Evolutionary conservation across 2,888 invertebrate genomes (phyloP).

Genomic region (Trichogramma dendrolimi): DNA sequence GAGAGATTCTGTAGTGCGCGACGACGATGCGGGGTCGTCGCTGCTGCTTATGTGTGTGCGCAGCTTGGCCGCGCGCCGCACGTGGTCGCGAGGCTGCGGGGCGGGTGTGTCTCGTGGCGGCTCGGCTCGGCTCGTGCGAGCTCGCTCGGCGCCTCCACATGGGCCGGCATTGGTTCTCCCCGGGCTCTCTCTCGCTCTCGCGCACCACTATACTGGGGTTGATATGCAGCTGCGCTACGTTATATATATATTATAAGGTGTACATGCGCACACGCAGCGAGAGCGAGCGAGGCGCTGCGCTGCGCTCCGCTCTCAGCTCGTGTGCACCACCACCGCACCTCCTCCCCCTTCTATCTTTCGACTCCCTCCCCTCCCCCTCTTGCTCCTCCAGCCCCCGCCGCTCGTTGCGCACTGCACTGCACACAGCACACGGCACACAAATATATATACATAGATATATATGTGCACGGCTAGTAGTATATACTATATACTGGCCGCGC

Average conservation of each 20-base stretch:
- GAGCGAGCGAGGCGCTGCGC: no score
- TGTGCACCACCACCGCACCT: constrained; percentile 46
- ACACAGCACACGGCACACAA: not conserved
- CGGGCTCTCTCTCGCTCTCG: constrained; percentile 38
- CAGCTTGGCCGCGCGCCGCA: constrained; percentile 1
- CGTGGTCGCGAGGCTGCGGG: constrained; percentile 27
- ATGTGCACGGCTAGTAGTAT: no score
- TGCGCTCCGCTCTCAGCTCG: constrained; percentile 39
- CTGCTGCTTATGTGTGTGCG: not conserved
- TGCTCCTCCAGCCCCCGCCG: not conserved
- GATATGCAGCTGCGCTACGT: not conserved
- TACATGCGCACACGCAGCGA: no score
- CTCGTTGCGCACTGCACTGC: constrained; percentile 4
- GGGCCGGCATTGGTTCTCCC: constrained; percentile 52
- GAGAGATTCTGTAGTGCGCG: not conserved
- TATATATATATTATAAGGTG: no score
- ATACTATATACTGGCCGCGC: no score
- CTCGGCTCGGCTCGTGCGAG: constrained; percentile 40
- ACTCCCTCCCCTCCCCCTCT: constrained; percentile 38
- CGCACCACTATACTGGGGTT: constrained; percentile 1
- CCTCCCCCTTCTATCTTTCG: constrained; percentile 32
- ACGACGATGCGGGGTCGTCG: not conserved
- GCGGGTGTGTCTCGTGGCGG: constrained; percentile 27
- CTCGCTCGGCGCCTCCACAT: constrained; percentile 49
- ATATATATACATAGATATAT: no score